These are phyloP conservation scores for Neotoxoptera formosana DNA, from an alignment of 1,140 invertebrate species.

Conservation along the genomic window DNA sequence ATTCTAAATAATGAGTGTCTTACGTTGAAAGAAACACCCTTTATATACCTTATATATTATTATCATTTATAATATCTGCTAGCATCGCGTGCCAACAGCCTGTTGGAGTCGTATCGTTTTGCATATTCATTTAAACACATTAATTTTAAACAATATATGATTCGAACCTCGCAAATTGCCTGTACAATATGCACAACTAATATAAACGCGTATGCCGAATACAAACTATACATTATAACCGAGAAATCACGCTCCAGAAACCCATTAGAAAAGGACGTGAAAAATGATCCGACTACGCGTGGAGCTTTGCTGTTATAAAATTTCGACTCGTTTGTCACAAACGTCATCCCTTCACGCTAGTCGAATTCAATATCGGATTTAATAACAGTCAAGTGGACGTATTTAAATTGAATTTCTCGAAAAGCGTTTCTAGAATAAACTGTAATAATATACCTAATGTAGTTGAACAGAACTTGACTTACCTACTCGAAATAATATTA, in stretches of 20 bases:
- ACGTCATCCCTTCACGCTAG: not conserved
- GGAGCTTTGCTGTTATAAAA: not conserved
- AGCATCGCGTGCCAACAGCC: no score
- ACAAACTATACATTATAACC: not conserved
- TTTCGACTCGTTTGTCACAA: not conserved
- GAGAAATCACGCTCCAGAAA: not conserved
- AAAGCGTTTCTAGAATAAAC: not conserved
- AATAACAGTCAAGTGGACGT: not conserved
- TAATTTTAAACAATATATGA: not conserved
- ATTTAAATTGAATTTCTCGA: not conserved
- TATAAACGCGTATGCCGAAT: not conserved
- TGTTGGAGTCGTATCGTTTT: not conserved
- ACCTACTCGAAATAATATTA: not conserved
- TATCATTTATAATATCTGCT: not conserved
- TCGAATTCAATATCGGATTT: conserved; percentile 4
- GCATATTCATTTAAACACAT: no score
- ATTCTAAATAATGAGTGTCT: not conserved
- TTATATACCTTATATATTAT: not conserved
- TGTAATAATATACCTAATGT: not conserved
- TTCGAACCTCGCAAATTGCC: not conserved
- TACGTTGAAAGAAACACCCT: not conserved
- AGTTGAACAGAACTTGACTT: not conserved
- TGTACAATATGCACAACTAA: not conserved
- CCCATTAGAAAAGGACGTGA: not conserved
- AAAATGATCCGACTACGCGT: not conserved